Conservation (phyloP, 2,797 vertebrate genomes). For the Mus minutoides region DNA sequence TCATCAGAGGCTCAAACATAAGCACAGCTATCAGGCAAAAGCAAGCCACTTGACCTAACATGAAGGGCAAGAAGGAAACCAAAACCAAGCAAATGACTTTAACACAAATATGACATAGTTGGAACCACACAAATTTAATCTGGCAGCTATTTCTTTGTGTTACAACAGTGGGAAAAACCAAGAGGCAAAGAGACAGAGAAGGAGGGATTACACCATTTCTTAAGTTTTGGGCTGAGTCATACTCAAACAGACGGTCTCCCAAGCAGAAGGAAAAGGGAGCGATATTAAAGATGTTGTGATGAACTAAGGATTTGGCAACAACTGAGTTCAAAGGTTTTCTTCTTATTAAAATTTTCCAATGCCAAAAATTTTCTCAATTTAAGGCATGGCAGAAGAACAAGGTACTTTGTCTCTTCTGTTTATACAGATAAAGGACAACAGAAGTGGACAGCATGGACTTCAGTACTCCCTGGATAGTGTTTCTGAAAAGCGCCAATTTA, state of each 20-base stretch:
- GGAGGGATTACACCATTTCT: conserved; percentile 60
- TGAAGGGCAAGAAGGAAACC: conserved; percentile 9
- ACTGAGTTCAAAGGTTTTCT: conserved; percentile 46
- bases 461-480: background rate
- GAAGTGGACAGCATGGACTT: background rate
- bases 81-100: conserved; percentile 1
- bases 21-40: background rate
- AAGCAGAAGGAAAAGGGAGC: conserved; percentile 52
- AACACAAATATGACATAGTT: conserved; percentile 51
- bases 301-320: conserved; percentile 56
- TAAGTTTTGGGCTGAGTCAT: conserved; percentile 65
- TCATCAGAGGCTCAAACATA: background rate
- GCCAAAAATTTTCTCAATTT: conserved; percentile 59
- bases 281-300: conserved; percentile 52
- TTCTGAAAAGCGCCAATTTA: conserved; percentile 44
- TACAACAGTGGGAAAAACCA: conserved; percentile 36
- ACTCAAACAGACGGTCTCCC: background rate
- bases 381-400: conserved; percentile 63
- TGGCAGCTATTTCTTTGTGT: conserved; percentile 29
- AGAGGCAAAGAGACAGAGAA: conserved; percentile 33
- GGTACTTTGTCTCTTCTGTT: conserved; percentile 26
- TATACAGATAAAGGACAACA: conserved; percentile 22
- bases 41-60: background rate
- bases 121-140: conserved; percentile 49
- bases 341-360: conserved; percentile 55